Conservation (phyloP, 1,140 invertebrate species). For the Apocrypta bakeri region DNA sequence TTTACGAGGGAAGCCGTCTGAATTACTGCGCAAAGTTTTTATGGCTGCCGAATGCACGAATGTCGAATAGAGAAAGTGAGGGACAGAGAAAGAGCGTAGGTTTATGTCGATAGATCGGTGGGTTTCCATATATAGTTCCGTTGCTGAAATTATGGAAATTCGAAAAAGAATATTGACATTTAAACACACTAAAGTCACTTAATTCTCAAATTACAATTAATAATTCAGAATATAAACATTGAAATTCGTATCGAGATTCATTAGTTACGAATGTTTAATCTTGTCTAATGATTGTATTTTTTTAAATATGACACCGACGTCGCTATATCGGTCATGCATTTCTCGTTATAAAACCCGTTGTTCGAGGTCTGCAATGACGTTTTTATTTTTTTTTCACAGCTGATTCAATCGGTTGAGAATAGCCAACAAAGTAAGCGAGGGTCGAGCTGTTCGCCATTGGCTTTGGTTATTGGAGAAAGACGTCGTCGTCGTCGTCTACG, state of each 20-base stretch:
- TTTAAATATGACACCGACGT: too few relatives aligned
- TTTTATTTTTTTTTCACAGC: conserved; percentile 21
- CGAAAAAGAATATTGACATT: conserved; percentile 43
- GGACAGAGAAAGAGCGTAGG: background rate
- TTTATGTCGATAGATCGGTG: conserved; percentile 14
- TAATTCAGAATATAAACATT: too few relatives aligned
- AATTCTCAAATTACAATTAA: too few relatives aligned
- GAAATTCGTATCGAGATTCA: too few relatives aligned
- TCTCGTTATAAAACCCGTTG: background rate
- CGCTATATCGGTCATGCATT: too few relatives aligned
- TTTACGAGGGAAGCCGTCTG: conserved; percentile 59
- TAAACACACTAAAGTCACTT: too few relatives aligned
- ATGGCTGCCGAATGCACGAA: conserved; percentile 55
- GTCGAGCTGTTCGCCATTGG: too few relatives aligned
- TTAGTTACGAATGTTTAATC: too few relatives aligned
- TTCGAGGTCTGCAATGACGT: conserved; percentile 16
- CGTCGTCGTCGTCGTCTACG: conserved; percentile 41
- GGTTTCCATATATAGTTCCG: conserved; percentile 58
- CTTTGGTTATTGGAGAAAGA: conserved; percentile 54
- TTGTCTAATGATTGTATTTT: too few relatives aligned
- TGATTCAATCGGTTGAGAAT: background rate
- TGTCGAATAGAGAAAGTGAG: conserved; percentile 57
- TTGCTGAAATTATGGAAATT: conserved; percentile 63
- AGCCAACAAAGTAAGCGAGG: background rate
- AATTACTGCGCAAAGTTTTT: conserved; percentile 65